Conservation (phyloP, 2,113 vertebrate genomes). For the Butastur rufipennis region DNA sequence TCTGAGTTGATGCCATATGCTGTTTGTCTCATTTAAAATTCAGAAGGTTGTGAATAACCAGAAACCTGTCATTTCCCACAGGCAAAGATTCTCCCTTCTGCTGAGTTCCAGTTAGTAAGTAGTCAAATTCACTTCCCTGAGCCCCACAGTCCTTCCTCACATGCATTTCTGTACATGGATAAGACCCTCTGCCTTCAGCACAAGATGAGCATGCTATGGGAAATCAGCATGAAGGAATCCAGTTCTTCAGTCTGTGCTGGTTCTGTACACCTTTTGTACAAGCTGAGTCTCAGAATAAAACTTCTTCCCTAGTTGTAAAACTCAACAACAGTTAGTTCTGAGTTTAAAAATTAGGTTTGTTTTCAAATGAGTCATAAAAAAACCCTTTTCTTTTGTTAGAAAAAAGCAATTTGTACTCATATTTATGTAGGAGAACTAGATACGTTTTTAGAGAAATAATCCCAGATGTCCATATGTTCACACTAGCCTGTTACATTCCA, state of each 20-base stretch:
- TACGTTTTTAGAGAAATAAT: neutral
- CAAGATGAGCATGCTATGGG: neutral
- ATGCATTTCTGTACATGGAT: neutral
- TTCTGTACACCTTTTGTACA: neutral
- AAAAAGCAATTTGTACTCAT: neutral
- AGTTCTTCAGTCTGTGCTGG: neutral
- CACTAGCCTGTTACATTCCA: neutral
- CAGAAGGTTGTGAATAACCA: neutral
- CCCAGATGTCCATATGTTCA: neutral
- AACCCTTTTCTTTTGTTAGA: neutral
- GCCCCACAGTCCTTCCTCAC: neutral
- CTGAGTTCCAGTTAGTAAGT: neutral
- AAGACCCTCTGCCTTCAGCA: neutral
- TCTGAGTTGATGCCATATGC: slow-evolving; percentile 1
- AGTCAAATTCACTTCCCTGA: neutral
- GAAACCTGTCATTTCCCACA: neutral
- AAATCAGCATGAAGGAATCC: neutral
- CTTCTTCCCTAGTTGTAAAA: neutral
- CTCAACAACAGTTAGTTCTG: neutral
- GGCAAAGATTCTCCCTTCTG: neutral
- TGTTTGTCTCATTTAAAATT: slow-evolving; percentile 3
- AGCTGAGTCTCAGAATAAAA: neutral
- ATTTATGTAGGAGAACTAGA: neutral
- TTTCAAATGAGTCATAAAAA: neutral
- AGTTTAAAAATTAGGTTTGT: neutral